Conservation (phyloP, 2,888 invertebrate genomes). For the Drosophila siamana region DNA sequence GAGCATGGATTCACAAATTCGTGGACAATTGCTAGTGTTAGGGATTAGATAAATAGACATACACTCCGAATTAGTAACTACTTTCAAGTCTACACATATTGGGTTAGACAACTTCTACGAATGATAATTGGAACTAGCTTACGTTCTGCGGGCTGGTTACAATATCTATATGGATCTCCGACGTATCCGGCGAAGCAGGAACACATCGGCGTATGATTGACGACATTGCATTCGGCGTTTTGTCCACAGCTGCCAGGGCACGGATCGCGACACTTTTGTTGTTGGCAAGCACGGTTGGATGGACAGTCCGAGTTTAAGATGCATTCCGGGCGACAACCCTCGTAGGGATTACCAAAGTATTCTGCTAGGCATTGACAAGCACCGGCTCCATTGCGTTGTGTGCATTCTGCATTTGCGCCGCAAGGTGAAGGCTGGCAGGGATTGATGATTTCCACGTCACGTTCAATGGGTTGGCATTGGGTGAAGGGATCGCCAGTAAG, state of each 20-base stretch:
- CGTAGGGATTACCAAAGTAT: constrained; percentile 91
- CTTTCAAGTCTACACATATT: constrained; percentile 36
- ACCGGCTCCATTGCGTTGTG: constrained; percentile 89
- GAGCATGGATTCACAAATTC: constrained; percentile 85
- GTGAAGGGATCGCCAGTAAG: constrained; percentile 90
- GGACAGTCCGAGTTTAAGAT: constrained; percentile 90
- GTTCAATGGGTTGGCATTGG: constrained; percentile 86
- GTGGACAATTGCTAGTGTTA: constrained; percentile 84
- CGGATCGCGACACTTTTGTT: constrained; percentile 91
- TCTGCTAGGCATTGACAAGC: constrained; percentile 90
- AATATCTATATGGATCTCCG: constrained; percentile 88
- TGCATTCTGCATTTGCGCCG: constrained; percentile 90
- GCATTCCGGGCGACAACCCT: constrained; percentile 92
- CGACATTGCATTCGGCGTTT: constrained; percentile 90
- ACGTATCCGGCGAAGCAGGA: constrained; percentile 88
- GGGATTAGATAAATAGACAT: constrained; percentile 56
- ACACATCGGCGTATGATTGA: constrained; percentile 90
- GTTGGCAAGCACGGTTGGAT: constrained; percentile 90
- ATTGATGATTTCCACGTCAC: constrained; percentile 86
- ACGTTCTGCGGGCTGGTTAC: constrained; percentile 85
- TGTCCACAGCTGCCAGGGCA: constrained; percentile 91
- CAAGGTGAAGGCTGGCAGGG: constrained; percentile 91
- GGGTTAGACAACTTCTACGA: constrained; percentile 20
- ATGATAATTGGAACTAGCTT: constrained; percentile 71
- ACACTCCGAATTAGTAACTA: constrained; percentile 73